Conservation (phyloP, 2,113 vertebrate species). For the Peromyscus polionotus region DNA sequence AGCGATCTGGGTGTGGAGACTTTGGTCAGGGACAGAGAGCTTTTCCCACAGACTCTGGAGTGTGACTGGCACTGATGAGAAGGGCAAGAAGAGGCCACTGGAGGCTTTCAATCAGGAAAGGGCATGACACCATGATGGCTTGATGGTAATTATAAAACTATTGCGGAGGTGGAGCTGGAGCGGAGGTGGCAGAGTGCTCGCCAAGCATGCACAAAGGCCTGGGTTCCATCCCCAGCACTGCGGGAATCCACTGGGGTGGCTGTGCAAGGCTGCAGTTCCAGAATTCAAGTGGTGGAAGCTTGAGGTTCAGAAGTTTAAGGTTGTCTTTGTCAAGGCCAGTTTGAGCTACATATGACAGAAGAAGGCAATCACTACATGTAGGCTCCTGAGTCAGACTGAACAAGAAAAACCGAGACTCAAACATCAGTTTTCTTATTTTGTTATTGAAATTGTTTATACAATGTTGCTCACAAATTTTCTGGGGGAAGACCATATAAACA, state of each 20-base stretch:
- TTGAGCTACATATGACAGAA: not conserved
- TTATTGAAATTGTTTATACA: conserved; percentile 24
- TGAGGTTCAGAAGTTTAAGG: not conserved
- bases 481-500: not conserved
- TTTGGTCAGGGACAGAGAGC: not conserved
- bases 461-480: not conserved
- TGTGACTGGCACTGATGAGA: not conserved
- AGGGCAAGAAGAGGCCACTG: not conserved
- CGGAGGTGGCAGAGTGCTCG: accelerated
- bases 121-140: not conserved
- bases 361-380: not conserved
- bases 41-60: not conserved
- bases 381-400: not conserved
- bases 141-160: not conserved
- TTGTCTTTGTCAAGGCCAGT: not conserved
- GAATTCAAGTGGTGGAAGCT: not conserved
- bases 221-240: not conserved
- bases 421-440: conserved; percentile 33
- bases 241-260: not conserved
- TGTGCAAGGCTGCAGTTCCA: not conserved
- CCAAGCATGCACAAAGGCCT: not conserved
- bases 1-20: not conserved
- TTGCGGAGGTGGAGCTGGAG: too few relatives aligned
- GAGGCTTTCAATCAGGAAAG: not conserved
- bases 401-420: not conserved